Percentiles rank a stretch among this genome's conserved stretches.
Conservation (phyloP, 2,888 invertebrate genomes). For the Gortyna flavago region DNA sequence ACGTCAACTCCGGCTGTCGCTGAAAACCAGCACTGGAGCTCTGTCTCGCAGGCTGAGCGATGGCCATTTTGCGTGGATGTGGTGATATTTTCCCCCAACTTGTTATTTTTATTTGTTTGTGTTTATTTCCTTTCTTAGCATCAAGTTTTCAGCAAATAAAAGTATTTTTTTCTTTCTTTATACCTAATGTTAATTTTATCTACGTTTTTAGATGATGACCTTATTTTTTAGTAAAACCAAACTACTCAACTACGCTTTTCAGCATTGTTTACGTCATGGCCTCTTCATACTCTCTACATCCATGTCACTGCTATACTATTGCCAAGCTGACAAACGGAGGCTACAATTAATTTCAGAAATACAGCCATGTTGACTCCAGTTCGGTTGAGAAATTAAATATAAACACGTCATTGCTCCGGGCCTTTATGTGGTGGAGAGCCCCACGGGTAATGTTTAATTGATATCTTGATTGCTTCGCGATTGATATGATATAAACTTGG, state of each 20-base stretch:
- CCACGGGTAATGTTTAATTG: conserved; percentile 67
- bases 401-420: conserved; percentile 74
- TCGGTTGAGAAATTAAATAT: conserved; percentile 79
- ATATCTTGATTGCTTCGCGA: conserved; percentile 69
- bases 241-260: background rate
- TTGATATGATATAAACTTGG: conserved; percentile 50
- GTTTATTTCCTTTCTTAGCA: too few species aligned
- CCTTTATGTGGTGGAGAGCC: conserved; percentile 60
- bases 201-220: background rate
- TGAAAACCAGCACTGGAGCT: too few species aligned
- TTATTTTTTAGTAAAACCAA: too few species aligned
- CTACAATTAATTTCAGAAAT: conserved; percentile 83
- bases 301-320: conserved; percentile 69
- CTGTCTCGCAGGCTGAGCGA: too few species aligned
- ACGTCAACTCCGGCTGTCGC: too few species aligned
- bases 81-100: too few species aligned
- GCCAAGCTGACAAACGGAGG: conserved; percentile 79
- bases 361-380: conserved; percentile 78
- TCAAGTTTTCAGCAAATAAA: too few species aligned
- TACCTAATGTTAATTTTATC: background rate
- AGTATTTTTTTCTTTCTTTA: too few species aligned
- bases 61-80: too few species aligned
- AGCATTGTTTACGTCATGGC: background rate
- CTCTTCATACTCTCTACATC: conserved; percentile 54
- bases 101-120: too few species aligned